phyloP scores from a whole-genome alignment of 2,888 invertebrate species.

The Spodoptera picta region DNA sequence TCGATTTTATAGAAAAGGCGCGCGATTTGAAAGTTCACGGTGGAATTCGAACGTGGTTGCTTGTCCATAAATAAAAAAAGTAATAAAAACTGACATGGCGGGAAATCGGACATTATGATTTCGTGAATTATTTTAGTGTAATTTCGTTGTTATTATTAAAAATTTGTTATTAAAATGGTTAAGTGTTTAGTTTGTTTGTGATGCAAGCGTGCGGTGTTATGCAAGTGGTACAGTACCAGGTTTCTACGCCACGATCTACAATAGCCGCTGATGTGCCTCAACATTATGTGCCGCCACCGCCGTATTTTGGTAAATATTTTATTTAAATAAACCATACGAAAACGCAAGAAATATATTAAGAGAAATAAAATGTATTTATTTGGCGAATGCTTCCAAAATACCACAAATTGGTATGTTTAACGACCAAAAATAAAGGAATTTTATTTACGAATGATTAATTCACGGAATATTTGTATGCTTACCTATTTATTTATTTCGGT shows the following conservation, averaged over 20 bases:
- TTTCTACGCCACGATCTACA: conserved; percentile 85
- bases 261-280: conserved; percentile 82
- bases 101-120: conserved; percentile 8
- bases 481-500: too few species aligned
- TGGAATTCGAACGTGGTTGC: conserved; percentile 24
- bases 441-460: too few species aligned
- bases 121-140: not conserved
- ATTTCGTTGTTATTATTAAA: not conserved
- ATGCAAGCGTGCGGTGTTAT: conserved; percentile 90
- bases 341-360: too few species aligned
- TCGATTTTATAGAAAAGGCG: conserved; percentile 81
- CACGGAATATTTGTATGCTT: too few species aligned
- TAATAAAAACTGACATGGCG: conserved; percentile 24
- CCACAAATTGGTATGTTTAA: too few species aligned
- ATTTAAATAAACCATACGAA: too few species aligned
- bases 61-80: conserved; percentile 2
- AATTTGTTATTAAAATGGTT: conserved; percentile 31
- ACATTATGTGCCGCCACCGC: conserved; percentile 85
- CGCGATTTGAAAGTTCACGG: conserved; percentile 65
- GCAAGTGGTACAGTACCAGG: conserved; percentile 91
- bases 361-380: too few species aligned
- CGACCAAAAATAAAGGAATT: too few species aligned
- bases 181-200: conserved; percentile 42
- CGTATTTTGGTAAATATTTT: conserved; percentile 81
- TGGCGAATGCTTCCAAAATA: too few species aligned